Evolutionary conservation across 2,797 vertebrate genomes (phyloP).

Genomic region (Lepidocolaptes lacrymiger): DNA sequence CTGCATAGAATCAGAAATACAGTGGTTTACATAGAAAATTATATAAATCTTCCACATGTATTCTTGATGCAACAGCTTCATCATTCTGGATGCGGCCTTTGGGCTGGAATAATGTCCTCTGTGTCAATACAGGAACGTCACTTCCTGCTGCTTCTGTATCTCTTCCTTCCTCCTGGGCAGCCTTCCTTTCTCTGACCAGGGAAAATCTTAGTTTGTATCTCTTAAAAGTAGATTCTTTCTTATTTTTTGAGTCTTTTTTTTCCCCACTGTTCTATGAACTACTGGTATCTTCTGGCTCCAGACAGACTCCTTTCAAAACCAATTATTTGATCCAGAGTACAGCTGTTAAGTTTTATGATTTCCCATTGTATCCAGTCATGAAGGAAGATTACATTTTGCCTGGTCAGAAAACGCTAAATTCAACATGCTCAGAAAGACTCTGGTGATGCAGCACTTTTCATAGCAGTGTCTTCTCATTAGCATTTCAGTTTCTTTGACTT

Average conservation of each 20-base stretch:
- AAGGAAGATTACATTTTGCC: neutral
- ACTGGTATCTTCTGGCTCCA: neutral
- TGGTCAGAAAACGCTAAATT: neutral
- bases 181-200: neutral
- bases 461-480: neutral
- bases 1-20: neutral
- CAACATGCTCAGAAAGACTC: neutral
- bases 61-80: neutral
- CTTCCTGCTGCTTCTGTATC: neutral
- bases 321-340: neutral
- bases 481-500: neutral
- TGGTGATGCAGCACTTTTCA: neutral
- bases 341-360: neutral
- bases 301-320: neutral
- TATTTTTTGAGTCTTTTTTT: neutral
- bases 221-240: neutral
- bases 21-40: neutral
- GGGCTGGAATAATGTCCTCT: neutral
- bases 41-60: neutral
- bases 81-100: neutral
- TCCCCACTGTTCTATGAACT: neutral
- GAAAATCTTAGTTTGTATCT: neutral
- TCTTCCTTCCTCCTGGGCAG: neutral
- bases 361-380: neutral
- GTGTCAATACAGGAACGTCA: neutral